phyloP scores from a whole-genome alignment of 2,888 invertebrate species.

The Drosophila meridiana region DNA sequence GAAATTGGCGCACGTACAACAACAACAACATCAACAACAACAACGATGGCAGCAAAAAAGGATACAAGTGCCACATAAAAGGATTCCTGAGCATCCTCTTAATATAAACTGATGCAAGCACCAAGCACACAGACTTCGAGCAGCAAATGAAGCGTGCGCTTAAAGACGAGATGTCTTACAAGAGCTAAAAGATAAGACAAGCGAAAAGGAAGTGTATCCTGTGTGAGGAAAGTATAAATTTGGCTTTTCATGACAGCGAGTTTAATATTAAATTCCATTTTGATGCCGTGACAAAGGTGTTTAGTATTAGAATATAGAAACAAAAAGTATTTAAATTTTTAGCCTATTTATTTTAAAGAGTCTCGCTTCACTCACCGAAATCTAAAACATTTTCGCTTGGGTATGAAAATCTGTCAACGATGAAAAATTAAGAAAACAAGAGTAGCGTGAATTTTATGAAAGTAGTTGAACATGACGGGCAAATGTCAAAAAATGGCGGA shows the following conservation, averaged over 20 bases:
- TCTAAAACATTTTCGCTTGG: not conserved
- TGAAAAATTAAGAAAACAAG: slow-evolving; percentile 63
- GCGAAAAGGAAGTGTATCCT: not conserved
- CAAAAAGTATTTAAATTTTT: not conserved
- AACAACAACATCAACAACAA: not conserved
- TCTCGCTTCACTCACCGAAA: not conserved
- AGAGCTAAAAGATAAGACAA: not conserved
- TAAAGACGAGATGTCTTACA: slow-evolving; percentile 6
- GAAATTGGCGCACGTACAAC: slow-evolving; percentile 19
- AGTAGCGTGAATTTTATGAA: slow-evolving; percentile 70
- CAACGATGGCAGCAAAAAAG: slow-evolving; percentile 11
- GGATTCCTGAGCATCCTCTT: slow-evolving; percentile 23
- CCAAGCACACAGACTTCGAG: slow-evolving; percentile 4
- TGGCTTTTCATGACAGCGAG: not conserved
- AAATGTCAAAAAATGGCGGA: slow-evolving; percentile 58
- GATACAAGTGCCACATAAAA: slow-evolving; percentile 10
- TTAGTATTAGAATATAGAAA: not conserved
- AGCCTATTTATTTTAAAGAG: not conserved
- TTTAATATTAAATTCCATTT: slow-evolving; percentile 14
- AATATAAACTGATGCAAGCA: slow-evolving; percentile 17
- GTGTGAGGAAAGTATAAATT: not conserved
- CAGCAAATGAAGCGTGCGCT: slow-evolving; percentile 43
- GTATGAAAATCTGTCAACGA: slow-evolving; percentile 23
- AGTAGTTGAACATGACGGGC: slow-evolving; percentile 77
- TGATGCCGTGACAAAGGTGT: not conserved